These are phyloP conservation scores for Acanthornis magna DNA, from an alignment of 2,797 vertebrate species.

Conservation along the genomic window DNA sequence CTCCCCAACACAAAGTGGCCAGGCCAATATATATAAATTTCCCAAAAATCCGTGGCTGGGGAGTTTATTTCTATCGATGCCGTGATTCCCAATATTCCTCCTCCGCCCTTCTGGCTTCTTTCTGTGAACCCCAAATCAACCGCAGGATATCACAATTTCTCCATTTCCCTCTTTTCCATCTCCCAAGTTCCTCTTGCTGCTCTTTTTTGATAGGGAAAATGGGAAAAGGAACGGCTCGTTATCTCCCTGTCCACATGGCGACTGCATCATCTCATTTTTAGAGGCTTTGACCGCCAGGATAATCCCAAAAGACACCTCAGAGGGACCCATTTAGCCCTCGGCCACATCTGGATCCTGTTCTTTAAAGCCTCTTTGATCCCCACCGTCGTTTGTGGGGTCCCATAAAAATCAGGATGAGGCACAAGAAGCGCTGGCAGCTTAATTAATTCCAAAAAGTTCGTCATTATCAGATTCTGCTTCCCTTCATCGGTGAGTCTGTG, in stretches of 20 bases:
- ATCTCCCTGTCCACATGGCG: not conserved
- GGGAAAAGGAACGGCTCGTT: not conserved
- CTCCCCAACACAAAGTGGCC: too few species aligned
- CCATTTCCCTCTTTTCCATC: not conserved
- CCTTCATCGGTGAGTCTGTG: not conserved
- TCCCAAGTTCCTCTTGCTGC: not conserved
- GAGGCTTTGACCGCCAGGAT: not conserved
- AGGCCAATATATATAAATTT: not conserved
- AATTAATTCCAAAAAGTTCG: not conserved
- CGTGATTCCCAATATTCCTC: not conserved
- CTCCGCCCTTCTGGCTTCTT: not conserved
- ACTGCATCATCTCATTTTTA: not conserved
- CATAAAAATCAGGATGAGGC: not conserved
- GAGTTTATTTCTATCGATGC: not conserved
- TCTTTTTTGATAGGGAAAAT: not conserved
- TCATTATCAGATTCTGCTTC: not conserved
- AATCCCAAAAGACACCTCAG: not conserved
- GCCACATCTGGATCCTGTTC: not conserved
- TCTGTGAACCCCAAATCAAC: not conserved
- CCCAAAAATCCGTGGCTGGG: not conserved
- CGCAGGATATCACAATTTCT: rapidly evolving
- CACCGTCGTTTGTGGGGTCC: not conserved
- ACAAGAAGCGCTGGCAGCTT: not conserved
- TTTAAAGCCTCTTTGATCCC: not conserved
- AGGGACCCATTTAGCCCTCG: not conserved